These are phyloP conservation scores for Streptopelia turtur DNA, from an alignment of 2,797 vertebrate species.

Conservation along the genomic window DNA sequence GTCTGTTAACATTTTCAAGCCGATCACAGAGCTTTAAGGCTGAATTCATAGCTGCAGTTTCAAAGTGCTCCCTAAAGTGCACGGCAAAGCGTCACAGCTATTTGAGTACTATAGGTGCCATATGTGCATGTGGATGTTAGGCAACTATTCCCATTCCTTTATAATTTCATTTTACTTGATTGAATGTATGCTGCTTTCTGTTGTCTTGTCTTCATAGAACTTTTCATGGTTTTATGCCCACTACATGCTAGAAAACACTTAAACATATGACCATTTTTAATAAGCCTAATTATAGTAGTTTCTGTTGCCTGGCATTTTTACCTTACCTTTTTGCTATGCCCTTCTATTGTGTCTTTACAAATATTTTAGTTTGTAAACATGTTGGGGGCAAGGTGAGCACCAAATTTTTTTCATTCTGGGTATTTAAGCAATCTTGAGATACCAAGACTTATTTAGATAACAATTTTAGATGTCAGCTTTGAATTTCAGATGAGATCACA, in stretches of 20 bases:
- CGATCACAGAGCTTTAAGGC: neutral
- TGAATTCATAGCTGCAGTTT: neutral
- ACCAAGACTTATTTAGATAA: neutral
- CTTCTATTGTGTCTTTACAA: neutral
- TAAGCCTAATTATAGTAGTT: neutral
- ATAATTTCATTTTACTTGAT: neutral
- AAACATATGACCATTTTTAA: neutral
- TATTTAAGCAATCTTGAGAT: neutral
- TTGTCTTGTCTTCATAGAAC: neutral
- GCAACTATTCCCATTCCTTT: neutral
- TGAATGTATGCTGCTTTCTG: neutral
- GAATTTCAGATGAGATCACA: neutral
- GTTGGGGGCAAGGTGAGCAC: neutral
- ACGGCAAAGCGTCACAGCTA: neutral
- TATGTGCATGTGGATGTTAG: neutral
- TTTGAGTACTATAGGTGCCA: neutral
- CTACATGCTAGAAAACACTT: neutral
- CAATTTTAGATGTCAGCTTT: neutral
- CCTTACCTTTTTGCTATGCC: neutral
- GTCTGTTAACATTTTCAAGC: conserved; percentile 17
- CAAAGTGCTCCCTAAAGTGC: neutral
- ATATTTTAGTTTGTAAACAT: neutral
- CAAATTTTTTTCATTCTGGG: neutral
- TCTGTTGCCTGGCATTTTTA: neutral
- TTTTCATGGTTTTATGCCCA: neutral